Evolutionary conservation across 2,888 invertebrate species (phyloP).

Genomic region (Scaptomyza caliginosa): DNA sequence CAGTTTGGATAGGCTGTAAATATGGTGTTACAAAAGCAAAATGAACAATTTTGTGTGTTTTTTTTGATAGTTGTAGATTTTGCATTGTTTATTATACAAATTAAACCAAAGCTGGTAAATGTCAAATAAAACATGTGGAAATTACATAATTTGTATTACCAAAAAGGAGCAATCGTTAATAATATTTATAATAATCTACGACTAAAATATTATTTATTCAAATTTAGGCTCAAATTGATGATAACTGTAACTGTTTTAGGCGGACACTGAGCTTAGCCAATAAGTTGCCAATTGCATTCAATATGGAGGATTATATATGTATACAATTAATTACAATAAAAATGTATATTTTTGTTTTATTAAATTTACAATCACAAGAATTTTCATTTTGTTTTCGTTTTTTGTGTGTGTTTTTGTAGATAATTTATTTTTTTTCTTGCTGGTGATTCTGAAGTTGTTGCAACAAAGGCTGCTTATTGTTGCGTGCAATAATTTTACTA

Average conservation of each 20-base stretch:
- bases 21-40: not conserved
- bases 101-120: slow-evolving; percentile 50
- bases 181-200: slow-evolving; percentile 58
- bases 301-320: slow-evolving; percentile 40
- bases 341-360: slow-evolving; percentile 63
- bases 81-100: slow-evolving; percentile 59
- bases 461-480: slow-evolving; percentile 44
- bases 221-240: slow-evolving; percentile 38
- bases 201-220: slow-evolving; percentile 37
- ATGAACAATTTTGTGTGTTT: slow-evolving; percentile 4
- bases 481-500: slow-evolving; percentile 72
- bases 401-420: slow-evolving; percentile 37
- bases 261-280: slow-evolving; percentile 28
- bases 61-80: slow-evolving; percentile 36
- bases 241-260: slow-evolving; percentile 1
- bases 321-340: slow-evolving; percentile 64
- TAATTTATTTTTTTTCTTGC: slow-evolving; percentile 47
- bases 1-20: not conserved
- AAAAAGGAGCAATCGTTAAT: slow-evolving; percentile 44
- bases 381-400: slow-evolving; percentile 45
- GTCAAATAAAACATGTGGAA: slow-evolving; percentile 37
- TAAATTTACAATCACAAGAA: slow-evolving; percentile 78
- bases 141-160: slow-evolving; percentile 42
- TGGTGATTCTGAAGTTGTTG: slow-evolving; percentile 48
- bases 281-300: slow-evolving; percentile 29